Evolutionary conservation across 2,113 vertebrate genomes (phyloP).

Genomic region (Anoura caudifer): DNA sequence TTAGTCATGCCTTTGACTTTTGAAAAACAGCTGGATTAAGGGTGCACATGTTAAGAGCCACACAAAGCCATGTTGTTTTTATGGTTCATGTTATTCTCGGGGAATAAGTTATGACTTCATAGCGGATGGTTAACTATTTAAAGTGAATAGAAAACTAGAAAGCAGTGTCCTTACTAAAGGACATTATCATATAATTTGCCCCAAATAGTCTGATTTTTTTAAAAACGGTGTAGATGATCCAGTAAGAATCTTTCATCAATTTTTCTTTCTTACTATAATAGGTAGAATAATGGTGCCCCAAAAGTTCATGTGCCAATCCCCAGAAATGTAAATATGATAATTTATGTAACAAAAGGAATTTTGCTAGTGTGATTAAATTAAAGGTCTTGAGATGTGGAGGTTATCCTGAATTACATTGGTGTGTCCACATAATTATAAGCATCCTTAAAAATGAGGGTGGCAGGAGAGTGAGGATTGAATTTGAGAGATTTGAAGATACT

Average conservation of each 20-base stretch:
- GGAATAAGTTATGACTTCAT: background rate
- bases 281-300: background rate
- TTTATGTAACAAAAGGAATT: background rate
- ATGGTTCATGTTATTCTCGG: background rate
- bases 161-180: background rate
- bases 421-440: background rate
- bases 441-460: background rate
- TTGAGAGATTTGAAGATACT: background rate
- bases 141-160: background rate
- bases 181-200: background rate
- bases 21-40: background rate
- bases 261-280: background rate
- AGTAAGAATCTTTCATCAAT: background rate
- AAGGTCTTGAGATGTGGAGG: background rate
- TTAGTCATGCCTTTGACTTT: background rate
- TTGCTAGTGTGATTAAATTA: background rate
- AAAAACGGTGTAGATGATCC: background rate
- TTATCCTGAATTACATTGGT: background rate
- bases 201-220: background rate
- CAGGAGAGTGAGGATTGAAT: background rate
- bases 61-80: background rate
- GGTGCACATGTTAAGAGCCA: background rate
- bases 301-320: background rate
- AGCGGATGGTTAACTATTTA: background rate
- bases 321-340: background rate